Conservation (phyloP, 2,113 vertebrate genomes). For the Menidia beryllina region DNA sequence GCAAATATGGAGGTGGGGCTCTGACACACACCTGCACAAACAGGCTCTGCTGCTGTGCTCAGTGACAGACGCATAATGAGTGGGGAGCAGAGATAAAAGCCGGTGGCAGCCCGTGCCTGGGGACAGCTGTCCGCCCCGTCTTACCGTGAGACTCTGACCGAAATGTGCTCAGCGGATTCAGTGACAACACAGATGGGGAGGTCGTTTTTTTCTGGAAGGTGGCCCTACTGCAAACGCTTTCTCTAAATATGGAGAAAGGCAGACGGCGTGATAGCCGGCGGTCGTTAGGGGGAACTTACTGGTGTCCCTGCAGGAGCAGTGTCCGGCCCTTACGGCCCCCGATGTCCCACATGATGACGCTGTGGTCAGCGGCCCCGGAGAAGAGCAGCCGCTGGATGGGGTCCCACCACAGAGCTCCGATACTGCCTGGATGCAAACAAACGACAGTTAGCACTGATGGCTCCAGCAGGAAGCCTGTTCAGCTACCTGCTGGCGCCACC, state of each 20-base stretch:
- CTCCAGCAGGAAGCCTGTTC: neutral
- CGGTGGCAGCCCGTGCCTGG: neutral
- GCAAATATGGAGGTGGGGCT: conserved; percentile 17
- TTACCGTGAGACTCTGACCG: conserved; percentile 25
- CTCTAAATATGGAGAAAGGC: too few relatives aligned
- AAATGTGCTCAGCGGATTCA: too few relatives aligned
- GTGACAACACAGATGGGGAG: too few relatives aligned
- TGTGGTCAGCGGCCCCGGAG: conserved; percentile 96
- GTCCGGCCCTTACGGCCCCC: conserved; percentile 94
- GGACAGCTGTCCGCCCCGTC: conserved; percentile 35
- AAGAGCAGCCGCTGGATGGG: conserved; percentile 93
- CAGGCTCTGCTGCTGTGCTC: conserved; percentile 6
- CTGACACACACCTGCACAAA: conserved; percentile 12
- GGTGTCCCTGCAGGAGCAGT: conserved; percentile 93
- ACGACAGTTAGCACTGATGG: neutral
- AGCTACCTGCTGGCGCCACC: conserved; percentile 36
- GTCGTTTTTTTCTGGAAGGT: too few relatives aligned
- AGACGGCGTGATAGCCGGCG: too few relatives aligned
- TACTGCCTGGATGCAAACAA: conserved; percentile 81
- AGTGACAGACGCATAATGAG: conserved; percentile 17
- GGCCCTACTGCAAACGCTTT: neutral
- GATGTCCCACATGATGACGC: conserved; percentile 99
- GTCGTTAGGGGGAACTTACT: conserved; percentile 80
- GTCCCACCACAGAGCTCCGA: conserved; percentile 94
- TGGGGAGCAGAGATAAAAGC: conserved; percentile 5